Evolutionary conservation across 2,888 invertebrate genomes (phyloP).

Genomic region (Diadromus collaris): DNA sequence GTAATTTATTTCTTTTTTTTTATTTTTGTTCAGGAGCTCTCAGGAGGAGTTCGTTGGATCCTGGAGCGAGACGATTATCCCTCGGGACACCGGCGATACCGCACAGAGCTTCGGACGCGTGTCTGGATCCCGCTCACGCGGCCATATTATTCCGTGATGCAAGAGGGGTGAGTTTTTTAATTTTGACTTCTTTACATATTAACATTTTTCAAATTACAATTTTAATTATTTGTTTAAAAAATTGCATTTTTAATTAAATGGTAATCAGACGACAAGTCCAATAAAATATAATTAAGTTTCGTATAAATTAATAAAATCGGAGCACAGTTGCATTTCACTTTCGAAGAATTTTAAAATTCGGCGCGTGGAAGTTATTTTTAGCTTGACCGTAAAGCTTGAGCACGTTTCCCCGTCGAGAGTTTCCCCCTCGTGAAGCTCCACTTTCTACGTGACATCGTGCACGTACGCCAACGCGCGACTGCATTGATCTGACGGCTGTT

Average conservation of each 20-base stretch:
- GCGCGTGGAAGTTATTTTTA: slow-evolving; percentile 1
- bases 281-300: background rate
- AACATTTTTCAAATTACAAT: too few species aligned
- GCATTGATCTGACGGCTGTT: slow-evolving; percentile 33
- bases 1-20: background rate
- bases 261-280: background rate
- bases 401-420: slow-evolving; percentile 1
- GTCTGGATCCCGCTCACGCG: slow-evolving; percentile 92
- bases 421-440: background rate
- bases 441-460: slow-evolving; percentile 25
- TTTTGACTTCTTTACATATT: too few species aligned
- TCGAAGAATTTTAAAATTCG: slow-evolving; percentile 9
- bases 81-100: slow-evolving; percentile 84
- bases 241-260: background rate
- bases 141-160: slow-evolving; percentile 95
- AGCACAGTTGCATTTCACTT: background rate
- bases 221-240: too few species aligned
- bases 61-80: slow-evolving; percentile 89
- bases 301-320: background rate
- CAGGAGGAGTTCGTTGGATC: slow-evolving; percentile 88
- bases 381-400: background rate
- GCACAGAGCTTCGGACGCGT: slow-evolving; percentile 89
- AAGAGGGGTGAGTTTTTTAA: slow-evolving; percentile 91
- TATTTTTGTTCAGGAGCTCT: slow-evolving; percentile 85
- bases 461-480: slow-evolving; percentile 28